phyloP scores from a whole-genome alignment of 2,113 vertebrate species.

The Muntiacus muntjak region DNA sequence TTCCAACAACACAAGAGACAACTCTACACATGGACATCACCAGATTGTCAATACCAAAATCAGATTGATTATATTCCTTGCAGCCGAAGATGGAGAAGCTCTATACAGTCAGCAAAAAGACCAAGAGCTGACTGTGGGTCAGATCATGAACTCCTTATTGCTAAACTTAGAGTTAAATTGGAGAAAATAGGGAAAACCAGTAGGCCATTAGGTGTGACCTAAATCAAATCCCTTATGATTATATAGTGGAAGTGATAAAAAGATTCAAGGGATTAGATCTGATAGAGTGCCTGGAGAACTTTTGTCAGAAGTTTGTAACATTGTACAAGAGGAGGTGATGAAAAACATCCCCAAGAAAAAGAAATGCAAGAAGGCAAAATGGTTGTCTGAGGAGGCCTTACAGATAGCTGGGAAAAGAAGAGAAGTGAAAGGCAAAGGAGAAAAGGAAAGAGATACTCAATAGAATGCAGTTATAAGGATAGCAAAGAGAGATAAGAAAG shows the following conservation, averaged over 20 bases:
- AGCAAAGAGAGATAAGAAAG: not conserved
- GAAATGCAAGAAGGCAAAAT: not conserved
- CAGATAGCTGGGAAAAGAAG: not conserved
- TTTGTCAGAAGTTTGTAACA: not conserved
- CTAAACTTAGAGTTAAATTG: not conserved
- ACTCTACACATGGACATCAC: not conserved
- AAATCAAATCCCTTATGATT: not conserved
- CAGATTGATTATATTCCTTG: not conserved
- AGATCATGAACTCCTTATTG: not conserved
- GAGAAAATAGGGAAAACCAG: not conserved
- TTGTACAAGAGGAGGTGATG: not conserved
- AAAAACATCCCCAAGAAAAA: not conserved
- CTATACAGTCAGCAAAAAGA: not conserved
- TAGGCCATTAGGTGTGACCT: not conserved
- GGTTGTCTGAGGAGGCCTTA: not conserved
- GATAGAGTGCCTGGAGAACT: not conserved
- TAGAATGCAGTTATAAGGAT: not conserved
- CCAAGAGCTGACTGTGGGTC: not conserved
- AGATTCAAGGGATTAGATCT: not conserved
- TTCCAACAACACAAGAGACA: not conserved
- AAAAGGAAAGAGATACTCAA: not conserved
- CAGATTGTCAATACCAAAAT: not conserved
- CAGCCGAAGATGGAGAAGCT: not conserved
- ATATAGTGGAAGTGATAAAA: not conserved
- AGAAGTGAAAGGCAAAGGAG: not conserved